Evolutionary conservation across 2,113 vertebrate species (phyloP).

Genomic region (Psilopsiagon aurifrons): DNA sequence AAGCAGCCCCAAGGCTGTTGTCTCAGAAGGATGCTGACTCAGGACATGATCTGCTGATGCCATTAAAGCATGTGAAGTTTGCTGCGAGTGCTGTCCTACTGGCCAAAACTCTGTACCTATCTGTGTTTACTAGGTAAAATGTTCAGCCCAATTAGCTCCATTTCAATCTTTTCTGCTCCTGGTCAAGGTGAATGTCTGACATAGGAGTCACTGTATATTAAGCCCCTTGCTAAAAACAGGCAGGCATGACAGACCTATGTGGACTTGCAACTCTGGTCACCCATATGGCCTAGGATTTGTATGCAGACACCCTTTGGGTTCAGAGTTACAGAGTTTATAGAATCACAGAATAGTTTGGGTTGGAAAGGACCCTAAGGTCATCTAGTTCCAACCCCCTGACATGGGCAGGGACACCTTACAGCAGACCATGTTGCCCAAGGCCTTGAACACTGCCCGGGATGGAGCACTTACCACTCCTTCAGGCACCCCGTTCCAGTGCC

Average conservation of each 20-base stretch:
- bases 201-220: neutral
- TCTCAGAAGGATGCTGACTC: neutral
- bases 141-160: neutral
- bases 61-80: neutral
- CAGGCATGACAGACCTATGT: neutral
- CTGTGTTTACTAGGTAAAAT: neutral
- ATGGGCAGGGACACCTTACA: neutral
- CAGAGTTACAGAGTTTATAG: neutral
- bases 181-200: neutral
- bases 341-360: neutral
- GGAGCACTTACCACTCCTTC: neutral
- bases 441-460: neutral
- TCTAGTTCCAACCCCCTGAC: neutral
- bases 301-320: neutral
- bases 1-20: neutral
- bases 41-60: neutral
- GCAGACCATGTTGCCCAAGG: neutral
- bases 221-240: neutral
- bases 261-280: neutral
- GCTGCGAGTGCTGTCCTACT: neutral
- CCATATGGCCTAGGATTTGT: rapidly evolving
- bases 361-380: neutral
- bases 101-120: neutral
- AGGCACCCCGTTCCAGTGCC: neutral
- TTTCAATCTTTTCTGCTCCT: neutral